Evolutionary conservation across 2,888 invertebrate genomes (phyloP).

Genomic region (Lepidochrysops patricia): DNA sequence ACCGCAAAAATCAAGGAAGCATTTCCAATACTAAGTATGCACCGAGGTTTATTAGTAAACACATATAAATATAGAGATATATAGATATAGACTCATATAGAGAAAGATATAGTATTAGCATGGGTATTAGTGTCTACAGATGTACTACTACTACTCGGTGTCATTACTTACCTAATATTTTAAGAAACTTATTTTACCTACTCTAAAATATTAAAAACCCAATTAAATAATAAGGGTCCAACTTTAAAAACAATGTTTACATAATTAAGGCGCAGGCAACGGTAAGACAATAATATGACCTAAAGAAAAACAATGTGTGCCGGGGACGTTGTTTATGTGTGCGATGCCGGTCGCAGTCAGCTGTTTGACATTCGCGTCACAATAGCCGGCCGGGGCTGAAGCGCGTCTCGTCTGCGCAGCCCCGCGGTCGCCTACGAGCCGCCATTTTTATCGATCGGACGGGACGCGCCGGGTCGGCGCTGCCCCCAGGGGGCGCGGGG

Average conservation of each 20-base stretch:
- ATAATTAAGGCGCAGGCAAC: conserved; percentile 7
- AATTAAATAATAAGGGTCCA: background rate
- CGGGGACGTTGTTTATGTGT: conserved; percentile 12
- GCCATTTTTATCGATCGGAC: conserved; percentile 49
- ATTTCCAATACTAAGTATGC: too few species aligned
- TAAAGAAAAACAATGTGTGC: conserved; percentile 13
- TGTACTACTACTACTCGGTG: too few species aligned
- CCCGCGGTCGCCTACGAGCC: conserved; percentile 23
- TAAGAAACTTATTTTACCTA: too few species aligned
- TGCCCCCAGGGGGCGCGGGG: conserved; percentile 26
- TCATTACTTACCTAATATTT: too few species aligned
- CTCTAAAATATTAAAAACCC: too few species aligned
- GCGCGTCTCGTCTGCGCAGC: conserved; percentile 22
- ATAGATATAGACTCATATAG: too few species aligned
- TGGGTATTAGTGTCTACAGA: too few species aligned
- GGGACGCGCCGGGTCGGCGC: conserved; percentile 31
- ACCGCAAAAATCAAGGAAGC: too few species aligned
- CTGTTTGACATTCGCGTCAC: conserved; percentile 55
- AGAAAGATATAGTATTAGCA: too few species aligned
- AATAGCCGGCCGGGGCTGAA: conserved; percentile 27
- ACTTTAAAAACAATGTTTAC: background rate
- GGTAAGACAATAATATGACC: conserved; percentile 12
- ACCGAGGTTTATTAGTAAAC: too few species aligned
- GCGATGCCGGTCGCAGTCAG: conserved; percentile 44
- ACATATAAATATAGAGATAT: too few species aligned